Conservation (phyloP, 2,888 invertebrate species). For the Microctonus hyperodae region DNA sequence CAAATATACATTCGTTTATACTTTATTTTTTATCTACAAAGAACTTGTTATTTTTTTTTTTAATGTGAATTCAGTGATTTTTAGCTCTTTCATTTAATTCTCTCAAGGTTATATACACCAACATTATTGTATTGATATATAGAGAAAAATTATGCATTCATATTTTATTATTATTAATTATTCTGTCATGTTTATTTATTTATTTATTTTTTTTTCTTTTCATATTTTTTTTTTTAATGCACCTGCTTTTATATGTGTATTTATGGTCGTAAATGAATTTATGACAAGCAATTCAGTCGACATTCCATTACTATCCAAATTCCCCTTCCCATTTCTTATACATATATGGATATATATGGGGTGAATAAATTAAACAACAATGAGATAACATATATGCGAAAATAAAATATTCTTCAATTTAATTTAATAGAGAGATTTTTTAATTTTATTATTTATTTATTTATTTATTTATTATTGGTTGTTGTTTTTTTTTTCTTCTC, state of each 20-base stretch:
- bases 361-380: constrained; percentile 32
- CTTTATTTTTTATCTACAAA: background rate
- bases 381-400: constrained; percentile 17
- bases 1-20: constrained; percentile 33
- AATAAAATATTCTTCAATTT: background rate
- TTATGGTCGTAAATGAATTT: constrained; percentile 11
- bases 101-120: background rate
- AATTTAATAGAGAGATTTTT: constrained; percentile 21
- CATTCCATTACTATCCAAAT: constrained; percentile 16
- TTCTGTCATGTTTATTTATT: too few relatives aligned
- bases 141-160: background rate
- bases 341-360: constrained; percentile 1
- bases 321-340: background rate
- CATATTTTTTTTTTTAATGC: background rate
- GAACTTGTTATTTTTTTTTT: background rate
- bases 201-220: background rate
- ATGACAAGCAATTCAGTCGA: constrained; percentile 7
- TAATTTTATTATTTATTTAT: constrained; percentile 2
- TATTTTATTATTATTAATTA: too few relatives aligned
- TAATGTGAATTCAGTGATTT: background rate
- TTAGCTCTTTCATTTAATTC: background rate
- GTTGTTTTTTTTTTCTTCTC: constrained; percentile 6
- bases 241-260: background rate
- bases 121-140: background rate
- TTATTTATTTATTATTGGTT: background rate